Base-by-base conservation (phyloP, 2,113 vertebrate species). In the Prinia subflava region DNA sequence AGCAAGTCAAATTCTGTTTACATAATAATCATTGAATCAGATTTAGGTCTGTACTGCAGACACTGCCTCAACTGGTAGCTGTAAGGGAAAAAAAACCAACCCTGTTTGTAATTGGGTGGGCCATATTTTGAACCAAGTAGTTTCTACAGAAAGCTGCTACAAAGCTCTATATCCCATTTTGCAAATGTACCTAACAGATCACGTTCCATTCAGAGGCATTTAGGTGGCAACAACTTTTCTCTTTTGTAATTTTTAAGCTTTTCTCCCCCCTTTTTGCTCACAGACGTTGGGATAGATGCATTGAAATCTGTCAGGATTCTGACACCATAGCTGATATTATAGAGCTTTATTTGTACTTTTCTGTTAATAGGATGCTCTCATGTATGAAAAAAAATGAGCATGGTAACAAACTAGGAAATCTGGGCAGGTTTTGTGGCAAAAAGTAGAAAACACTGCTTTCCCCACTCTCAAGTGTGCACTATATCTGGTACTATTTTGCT, bases 1-100 rank as follows among this genome's bases (percentile, higher is more conserved):
- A 97, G 90, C 88, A 96, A 96, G 94, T 96, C 53, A 33, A 92
- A 97, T 96, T 97, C 96, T 96, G 95, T 97, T 98, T 97, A 93
- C 89, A 87, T 97, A 96, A 96, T 97, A 97, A 97, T 97, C 93
- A 92, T 78, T 85, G 91, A 92, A 84, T 95, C 90, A 85, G 74
- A 74, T 91, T 96, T 83, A 88, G 69, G 70, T 91, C 28, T 39
- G 50, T 55, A 52, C 62, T 52, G 24, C n/a, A 90, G 90, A 76
- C 22, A 25, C 23, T 78, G 68, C 75, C 42, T 95, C 82, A 93
- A 55, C 64, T 71, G 77, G 59, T 60, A 76, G 33, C 76, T 76
- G 52, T 60, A 44, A 83, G 74, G 39, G 15, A 2, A 44, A 28
- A 42, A 46, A 44, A 70, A 27, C 1, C 1, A 70, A 27, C 1